A percentile compares a stretch with the other conserved stretches of the same genome.
Evolutionary conservation across 2,113 vertebrate genomes (phyloP).

Genomic region (Percopsis transmontana): DNA sequence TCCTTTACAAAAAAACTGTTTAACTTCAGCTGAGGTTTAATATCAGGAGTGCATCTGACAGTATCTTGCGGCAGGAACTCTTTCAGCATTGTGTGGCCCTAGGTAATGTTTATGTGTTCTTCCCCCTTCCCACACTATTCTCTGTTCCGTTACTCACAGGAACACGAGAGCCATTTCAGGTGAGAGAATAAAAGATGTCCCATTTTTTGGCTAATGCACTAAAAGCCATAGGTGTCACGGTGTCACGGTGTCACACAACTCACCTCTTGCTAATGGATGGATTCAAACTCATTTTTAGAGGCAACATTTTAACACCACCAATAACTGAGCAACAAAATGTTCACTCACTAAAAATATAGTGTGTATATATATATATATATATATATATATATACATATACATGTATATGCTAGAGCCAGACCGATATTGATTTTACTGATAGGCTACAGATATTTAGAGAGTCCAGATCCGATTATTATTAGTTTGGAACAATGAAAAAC

Average conservation of each 20-base stretch:
- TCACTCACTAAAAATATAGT: conserved; percentile 1
- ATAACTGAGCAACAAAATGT: conserved; percentile 26
- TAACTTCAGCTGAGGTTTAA: conserved; percentile 34
- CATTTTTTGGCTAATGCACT: conserved; percentile 28
- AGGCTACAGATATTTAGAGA: too few species aligned
- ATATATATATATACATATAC: conserved; percentile 1
- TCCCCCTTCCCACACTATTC: conserved; percentile 2
- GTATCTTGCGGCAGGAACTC: not conserved
- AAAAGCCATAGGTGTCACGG: conserved; percentile 52
- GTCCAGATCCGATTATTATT: too few species aligned
- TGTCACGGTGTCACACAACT: conserved; percentile 24
- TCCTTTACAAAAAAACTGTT: conserved; percentile 47
- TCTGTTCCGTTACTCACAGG: conserved; percentile 25
- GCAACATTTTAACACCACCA: conserved; percentile 18
- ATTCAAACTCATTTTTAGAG: conserved; percentile 17
- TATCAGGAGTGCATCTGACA: conserved; percentile 21
- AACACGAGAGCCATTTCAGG: conserved; percentile 43
- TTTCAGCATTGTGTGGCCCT: not conserved
- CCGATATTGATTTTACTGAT: too few species aligned
- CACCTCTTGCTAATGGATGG: conserved; percentile 32
- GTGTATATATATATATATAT: conserved; percentile 1
- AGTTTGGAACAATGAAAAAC: too few species aligned
- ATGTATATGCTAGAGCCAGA: too few species aligned
- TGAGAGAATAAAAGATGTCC: conserved; percentile 47
- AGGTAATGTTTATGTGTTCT: conserved; percentile 1